Evolutionary conservation across 2,797 vertebrate species (phyloP).

Genomic region (Picus viridis): DNA sequence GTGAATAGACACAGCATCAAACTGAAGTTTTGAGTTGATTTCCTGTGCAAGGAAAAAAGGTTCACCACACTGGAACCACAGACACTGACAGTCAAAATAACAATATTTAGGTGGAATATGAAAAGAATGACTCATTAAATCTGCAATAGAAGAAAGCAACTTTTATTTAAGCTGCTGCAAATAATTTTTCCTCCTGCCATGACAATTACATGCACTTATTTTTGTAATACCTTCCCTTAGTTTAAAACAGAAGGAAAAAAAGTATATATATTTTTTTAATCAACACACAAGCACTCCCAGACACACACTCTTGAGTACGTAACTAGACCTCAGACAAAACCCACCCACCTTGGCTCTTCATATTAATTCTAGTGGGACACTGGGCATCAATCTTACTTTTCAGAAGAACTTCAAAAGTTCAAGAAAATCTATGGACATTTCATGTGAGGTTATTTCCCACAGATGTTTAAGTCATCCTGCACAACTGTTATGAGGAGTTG

Average conservation of each 20-base stretch:
- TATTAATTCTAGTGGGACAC: not conserved
- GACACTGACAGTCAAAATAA: not conserved
- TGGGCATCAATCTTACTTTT: not conserved
- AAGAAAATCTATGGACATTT: not conserved
- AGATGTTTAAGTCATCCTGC: not conserved
- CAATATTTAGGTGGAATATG: not conserved
- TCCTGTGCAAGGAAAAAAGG: not conserved
- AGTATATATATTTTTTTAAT: not conserved
- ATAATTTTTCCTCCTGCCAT: not conserved
- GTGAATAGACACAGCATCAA: not conserved
- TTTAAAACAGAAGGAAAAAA: not conserved
- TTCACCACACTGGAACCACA: not conserved
- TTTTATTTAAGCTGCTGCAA: not conserved
- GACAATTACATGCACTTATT: not conserved
- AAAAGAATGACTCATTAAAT: not conserved
- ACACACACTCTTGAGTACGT: not conserved
- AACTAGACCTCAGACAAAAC: not conserved
- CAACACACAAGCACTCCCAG: not conserved
- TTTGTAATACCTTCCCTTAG: not conserved
- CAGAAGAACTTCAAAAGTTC: not conserved
- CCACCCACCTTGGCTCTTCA: not conserved
- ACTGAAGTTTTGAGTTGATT: not conserved
- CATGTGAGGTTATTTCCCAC: not conserved
- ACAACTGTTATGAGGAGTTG: not conserved
- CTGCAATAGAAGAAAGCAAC: not conserved